Base-by-base conservation (phyloP, 2,113 vertebrate species). In the Illadopsis cleaveri region DNA sequence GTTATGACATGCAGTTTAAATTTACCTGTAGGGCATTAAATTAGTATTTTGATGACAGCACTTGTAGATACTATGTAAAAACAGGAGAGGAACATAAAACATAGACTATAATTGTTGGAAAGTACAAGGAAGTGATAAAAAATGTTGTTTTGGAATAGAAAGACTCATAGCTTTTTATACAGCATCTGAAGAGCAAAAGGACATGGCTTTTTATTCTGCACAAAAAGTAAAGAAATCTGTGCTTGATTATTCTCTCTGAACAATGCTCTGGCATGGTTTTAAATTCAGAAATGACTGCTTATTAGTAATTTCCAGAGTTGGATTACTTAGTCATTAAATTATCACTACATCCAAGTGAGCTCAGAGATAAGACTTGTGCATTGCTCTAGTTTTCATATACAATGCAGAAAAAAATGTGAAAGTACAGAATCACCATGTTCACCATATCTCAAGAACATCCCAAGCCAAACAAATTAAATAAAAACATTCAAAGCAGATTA, bases 171-270 rank as follows among this genome's bases (percentile, higher is more conserved):
- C 64, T 90, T 95, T 90, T 90, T 58, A 21, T 58, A 60, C 17
- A 75, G 56, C 22, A 85, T 64, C 25, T 84, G 45, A 92, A 76
- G 37, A 90, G 27, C 65, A 82, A 42, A 82, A 82, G 35, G n/a
- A 78, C 27, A 23, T 33, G 45, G 31, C 2, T 47, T 92, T 86
- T 70, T 66, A 70, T 78, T 84, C 69, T 81, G 28, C 20, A 38
- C 44, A 82, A 50, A 31, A 77, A 70, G 17, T 64, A 54, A 86
- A 90, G 27, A 92, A 94, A 75, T 40, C 54, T 89, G 30, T 68
- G 31, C 16, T 86, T 94, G 47, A 91, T 92, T 78, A 92, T 75
- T 70, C 22, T 48, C 30, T 90, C 87, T 91, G 72, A 92, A 86
- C 35, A 94, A 86, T 84, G 64, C 18, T 82, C 69, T 78, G 56